Percentiles rank a stretch among this genome's conserved stretches.
Evolutionary conservation across 2,888 invertebrate species (phyloP).

Genomic region (Teinopalpus imperialis): DNA sequence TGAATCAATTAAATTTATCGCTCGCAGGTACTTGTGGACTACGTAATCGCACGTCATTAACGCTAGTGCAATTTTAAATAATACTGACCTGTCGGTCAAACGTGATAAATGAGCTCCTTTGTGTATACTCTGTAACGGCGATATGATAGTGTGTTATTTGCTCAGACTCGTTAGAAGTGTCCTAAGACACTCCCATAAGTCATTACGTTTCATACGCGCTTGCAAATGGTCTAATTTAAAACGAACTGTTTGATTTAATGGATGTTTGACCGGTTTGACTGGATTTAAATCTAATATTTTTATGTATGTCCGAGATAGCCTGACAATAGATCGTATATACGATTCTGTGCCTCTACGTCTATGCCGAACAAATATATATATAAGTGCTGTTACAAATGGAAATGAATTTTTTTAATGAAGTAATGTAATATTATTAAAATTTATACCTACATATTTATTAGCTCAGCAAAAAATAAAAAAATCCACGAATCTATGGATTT

Average conservation of each 20-base stretch:
- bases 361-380: no score
- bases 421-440: no score
- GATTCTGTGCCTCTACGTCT: no score
- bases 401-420: no score
- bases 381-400: no score
- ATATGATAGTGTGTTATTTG: conserved; percentile 6
- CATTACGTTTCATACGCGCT: conserved; percentile 2
- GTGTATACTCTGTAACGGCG: conserved; percentile 10
- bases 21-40: conserved; percentile 28
- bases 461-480: no score
- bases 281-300: no score
- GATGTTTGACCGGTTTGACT: no score
- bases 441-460: no score
- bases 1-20: conserved; percentile 31
- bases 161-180: conserved; percentile 16
- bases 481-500: no score
- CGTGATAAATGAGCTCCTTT: conserved; percentile 36
- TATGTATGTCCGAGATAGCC: no score
- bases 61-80: conserved; percentile 29
- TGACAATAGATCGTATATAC: no score
- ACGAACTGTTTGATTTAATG: conserved; percentile 17
- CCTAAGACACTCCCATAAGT: conserved; percentile 16
- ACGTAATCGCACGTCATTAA: conserved; percentile 20
- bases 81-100: conserved; percentile 36
- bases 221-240: conserved; percentile 7